These are phyloP conservation scores for Globodera rostochiensis DNA, from an alignment of 1,140 invertebrate genomes.

Conservation along the genomic window DNA sequence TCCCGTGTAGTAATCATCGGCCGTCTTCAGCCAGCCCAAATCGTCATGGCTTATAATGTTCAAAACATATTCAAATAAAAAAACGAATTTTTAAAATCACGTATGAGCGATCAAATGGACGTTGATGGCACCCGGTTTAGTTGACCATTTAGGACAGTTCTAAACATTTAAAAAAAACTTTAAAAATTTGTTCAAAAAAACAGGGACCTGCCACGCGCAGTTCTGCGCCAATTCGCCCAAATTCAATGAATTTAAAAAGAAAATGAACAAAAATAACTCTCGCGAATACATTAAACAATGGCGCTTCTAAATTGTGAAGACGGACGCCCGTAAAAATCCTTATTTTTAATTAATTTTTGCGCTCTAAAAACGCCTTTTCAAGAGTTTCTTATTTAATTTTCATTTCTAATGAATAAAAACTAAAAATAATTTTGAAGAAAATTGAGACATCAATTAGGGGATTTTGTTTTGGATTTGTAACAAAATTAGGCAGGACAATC, in stretches of 20 bases:
- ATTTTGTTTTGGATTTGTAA: no score
- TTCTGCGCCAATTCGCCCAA: slow-evolving; percentile 2
- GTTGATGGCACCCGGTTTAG: slow-evolving; percentile 19
- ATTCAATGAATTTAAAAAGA: slow-evolving; percentile 1
- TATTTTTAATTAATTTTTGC: no score
- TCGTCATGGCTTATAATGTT: slow-evolving; percentile 15
- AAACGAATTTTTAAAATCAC: neutral
- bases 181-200: neutral
- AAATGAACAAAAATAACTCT: neutral
- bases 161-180: neutral
- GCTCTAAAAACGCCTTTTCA: no score
- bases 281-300: no score
- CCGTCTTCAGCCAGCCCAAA: slow-evolving; percentile 44
- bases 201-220: slow-evolving; percentile 16
- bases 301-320: no score
- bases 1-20: slow-evolving; percentile 88
- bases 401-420: no score
- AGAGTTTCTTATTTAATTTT: no score
- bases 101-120: slow-evolving; percentile 22
- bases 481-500: no score
- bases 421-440: no score
- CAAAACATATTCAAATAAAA: neutral
- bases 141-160: slow-evolving; percentile 33
- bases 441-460: no score
- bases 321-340: no score